Evolutionary conservation across 1,140 invertebrate genomes (phyloP).

Genomic region (Phenacoccus solenopsis): DNA sequence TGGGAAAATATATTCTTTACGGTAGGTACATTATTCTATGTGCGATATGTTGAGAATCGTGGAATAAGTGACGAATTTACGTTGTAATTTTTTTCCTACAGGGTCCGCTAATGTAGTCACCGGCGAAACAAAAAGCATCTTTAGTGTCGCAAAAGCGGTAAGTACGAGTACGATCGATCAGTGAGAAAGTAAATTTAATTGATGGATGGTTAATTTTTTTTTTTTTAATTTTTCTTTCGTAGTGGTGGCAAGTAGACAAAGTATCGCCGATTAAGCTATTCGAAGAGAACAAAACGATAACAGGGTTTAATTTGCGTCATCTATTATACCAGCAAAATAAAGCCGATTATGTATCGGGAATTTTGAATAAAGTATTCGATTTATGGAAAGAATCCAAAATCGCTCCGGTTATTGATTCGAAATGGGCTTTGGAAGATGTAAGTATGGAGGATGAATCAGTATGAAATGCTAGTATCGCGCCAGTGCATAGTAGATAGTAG

Average conservation of each 20-base stretch:
- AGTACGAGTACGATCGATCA: conserved; percentile 37
- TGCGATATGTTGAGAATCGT: no score
- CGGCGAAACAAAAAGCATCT: conserved; percentile 77
- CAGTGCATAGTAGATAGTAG: no score
- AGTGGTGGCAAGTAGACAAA: conserved; percentile 89
- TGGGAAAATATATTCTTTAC: conserved; percentile 81
- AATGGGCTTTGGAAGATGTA: conserved; percentile 75
- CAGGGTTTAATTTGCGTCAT: conserved; percentile 71
- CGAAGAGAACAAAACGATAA: conserved; percentile 74
- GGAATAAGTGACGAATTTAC: no score
- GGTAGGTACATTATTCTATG: no score
- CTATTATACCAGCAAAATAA: conserved; percentile 68
- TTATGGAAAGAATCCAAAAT: conserved; percentile 65
- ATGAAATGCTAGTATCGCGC: no score
- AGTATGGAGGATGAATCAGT: no score
- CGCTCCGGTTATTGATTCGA: conserved; percentile 68
- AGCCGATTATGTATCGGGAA: conserved; percentile 49
- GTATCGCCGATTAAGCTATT: conserved; percentile 74
- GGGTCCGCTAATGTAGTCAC: conserved; percentile 73
- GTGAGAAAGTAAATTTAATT: background rate
- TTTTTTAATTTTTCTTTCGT: conserved; percentile 27
- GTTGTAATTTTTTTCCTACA: conserved; percentile 27
- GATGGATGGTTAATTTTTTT: background rate
- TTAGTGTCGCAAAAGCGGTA: conserved; percentile 72
- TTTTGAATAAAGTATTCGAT: conserved; percentile 56